A percentile compares a stretch with the other conserved stretches of the same genome.
Evolutionary conservation across 2,888 invertebrate genomes (phyloP).

Genomic region (Troides oblongomaculatus): DNA sequence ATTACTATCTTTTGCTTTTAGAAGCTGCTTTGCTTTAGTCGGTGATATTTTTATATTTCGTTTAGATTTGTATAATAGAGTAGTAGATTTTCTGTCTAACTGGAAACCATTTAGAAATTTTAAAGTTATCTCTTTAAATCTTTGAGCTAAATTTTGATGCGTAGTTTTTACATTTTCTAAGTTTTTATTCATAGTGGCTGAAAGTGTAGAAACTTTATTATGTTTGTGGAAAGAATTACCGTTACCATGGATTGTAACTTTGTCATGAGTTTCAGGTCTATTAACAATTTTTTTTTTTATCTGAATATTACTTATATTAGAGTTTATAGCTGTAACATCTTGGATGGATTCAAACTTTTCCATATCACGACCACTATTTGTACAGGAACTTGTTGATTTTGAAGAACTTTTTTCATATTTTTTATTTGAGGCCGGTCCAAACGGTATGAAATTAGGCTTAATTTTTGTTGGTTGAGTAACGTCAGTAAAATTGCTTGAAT

Average conservation of each 20-base stretch:
- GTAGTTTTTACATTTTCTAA: background rate
- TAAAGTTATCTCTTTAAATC: slow-evolving; percentile 14
- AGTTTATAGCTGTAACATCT: background rate
- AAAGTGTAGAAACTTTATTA: background rate
- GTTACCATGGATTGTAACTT: background rate
- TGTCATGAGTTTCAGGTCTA: background rate
- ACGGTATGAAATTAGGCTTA: background rate
- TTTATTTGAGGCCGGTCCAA: background rate
- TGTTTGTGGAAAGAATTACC: background rate
- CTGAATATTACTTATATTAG: background rate
- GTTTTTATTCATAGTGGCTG: background rate
- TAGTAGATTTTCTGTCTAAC: slow-evolving; percentile 2
- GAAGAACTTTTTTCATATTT: background rate
- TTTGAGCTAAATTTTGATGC: background rate
- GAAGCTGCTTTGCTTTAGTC: background rate
- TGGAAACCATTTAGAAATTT: slow-evolving; percentile 17
- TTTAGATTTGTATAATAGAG: background rate
- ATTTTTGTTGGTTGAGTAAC: background rate
- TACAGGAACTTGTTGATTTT: background rate
- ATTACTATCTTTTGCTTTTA: slow-evolving; percentile 1
- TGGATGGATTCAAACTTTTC: background rate
- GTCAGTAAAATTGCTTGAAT: background rate
- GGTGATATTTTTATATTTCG: slow-evolving; percentile 2
- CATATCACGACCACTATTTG: background rate
- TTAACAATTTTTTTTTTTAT: background rate